Conservation (phyloP, 1,140 invertebrate genomes). For the Drosophila pruinosa region DNA sequence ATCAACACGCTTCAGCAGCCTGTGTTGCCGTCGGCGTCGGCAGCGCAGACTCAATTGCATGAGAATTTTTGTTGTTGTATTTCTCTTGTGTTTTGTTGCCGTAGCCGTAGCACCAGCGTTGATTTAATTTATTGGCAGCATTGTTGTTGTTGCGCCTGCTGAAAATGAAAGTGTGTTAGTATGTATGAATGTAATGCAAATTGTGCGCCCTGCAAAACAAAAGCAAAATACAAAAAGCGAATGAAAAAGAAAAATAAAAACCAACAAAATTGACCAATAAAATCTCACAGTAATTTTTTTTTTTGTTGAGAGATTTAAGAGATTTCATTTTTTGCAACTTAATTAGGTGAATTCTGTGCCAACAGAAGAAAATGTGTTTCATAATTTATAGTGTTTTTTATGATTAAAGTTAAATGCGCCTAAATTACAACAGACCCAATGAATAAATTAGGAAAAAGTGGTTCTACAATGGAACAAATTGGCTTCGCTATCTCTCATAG, state of each 20-base stretch:
- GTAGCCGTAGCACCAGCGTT: conserved; percentile 17
- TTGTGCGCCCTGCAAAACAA: conserved; percentile 45
- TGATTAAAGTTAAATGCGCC: not conserved
- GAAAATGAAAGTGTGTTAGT: conserved; percentile 72
- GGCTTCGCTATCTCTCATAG: no score
- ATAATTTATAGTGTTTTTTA: conserved; percentile 7
- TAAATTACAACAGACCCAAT: not conserved
- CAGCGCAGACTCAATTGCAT: conserved; percentile 72
- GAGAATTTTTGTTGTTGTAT: conserved; percentile 58
- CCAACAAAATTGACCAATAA: conserved; percentile 63
- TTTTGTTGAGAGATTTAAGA: conserved; percentile 35
- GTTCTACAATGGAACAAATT: not conserved
- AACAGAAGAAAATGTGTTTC: conserved; percentile 20
- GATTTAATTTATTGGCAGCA: conserved; percentile 70
- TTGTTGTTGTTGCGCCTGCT: conserved; percentile 60
- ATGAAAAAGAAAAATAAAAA: conserved; percentile 27
- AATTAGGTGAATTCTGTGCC: conserved; percentile 30
- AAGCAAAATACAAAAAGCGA: conserved; percentile 14
- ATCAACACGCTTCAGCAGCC: conserved; percentile 49
- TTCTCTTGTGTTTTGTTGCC: conserved; percentile 39
- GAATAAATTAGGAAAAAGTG: not conserved
- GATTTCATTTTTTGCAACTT: conserved; percentile 31
- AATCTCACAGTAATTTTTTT: conserved; percentile 57
- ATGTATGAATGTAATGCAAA: conserved; percentile 26
- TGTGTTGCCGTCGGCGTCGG: conserved; percentile 19